Conservation (phyloP, 2,797 vertebrate genomes). For the Leptatherina wallacei region DNA sequence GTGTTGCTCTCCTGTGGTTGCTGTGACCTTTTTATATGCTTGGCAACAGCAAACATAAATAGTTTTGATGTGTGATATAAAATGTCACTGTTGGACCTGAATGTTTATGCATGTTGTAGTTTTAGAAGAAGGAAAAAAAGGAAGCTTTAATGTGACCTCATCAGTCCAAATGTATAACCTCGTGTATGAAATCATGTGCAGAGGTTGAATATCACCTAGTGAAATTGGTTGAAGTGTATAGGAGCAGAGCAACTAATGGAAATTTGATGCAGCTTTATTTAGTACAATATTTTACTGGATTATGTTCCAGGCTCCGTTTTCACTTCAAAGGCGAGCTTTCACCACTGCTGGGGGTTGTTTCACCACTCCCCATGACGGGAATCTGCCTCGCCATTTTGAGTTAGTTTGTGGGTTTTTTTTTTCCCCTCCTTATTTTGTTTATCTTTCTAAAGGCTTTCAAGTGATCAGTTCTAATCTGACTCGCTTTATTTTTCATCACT, state of each 20-base stretch:
- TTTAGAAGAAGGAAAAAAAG: slow-evolving; percentile 1
- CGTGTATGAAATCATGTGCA: slow-evolving; percentile 56
- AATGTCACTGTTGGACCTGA: slow-evolving; percentile 1
- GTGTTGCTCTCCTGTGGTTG: slow-evolving; percentile 19
- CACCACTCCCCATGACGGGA: slow-evolving; percentile 36
- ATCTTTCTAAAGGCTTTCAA: slow-evolving; percentile 47
- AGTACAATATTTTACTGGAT: slow-evolving; percentile 80
- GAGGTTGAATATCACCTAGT: slow-evolving; percentile 71
- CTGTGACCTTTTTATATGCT: slow-evolving; percentile 45
- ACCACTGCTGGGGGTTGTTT: slow-evolving; percentile 66
- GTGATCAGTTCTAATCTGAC: slow-evolving; percentile 58
- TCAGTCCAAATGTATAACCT: slow-evolving; percentile 47
- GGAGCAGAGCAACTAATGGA: slow-evolving; percentile 66
- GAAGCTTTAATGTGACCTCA: slow-evolving; percentile 4
- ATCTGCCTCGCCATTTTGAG: slow-evolving; percentile 27
- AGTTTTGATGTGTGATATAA: slow-evolving; percentile 4
- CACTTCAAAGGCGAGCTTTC: slow-evolving; percentile 78
- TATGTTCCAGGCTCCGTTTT: slow-evolving; percentile 77
- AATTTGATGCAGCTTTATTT: slow-evolving; percentile 81
- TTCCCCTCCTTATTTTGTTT: background rate
- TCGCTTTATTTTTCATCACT: slow-evolving; percentile 56
- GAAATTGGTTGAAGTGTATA: slow-evolving; percentile 74
- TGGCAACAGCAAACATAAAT: slow-evolving; percentile 2
- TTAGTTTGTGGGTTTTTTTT: background rate
- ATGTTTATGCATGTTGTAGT: slow-evolving; percentile 1